Conservation (phyloP, 2,797 vertebrate species). For the Gymnothorax reevesii region DNA sequence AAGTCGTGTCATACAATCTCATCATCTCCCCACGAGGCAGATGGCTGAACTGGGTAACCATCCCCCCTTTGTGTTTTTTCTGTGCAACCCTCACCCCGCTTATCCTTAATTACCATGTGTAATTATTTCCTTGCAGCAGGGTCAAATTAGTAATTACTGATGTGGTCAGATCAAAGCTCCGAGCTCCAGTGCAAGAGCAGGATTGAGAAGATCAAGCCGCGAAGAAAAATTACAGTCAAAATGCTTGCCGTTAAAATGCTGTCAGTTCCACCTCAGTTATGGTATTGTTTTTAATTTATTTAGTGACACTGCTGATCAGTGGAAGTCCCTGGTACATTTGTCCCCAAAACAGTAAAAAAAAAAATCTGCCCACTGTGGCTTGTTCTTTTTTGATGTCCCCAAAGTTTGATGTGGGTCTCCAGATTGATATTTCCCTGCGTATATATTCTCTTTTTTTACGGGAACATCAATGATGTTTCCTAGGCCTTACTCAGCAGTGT, state of each 20-base stretch:
- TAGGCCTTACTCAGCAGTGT: background rate
- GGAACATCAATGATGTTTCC: background rate
- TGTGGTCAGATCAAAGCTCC: slow-evolving; percentile 17
- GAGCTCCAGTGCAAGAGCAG: background rate
- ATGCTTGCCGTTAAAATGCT: background rate
- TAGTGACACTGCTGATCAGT: background rate
- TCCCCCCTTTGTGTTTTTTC: background rate
- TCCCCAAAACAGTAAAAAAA: background rate
- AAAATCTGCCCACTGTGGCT: background rate
- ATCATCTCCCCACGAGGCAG: background rate
- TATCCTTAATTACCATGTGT: slow-evolving; percentile 28
- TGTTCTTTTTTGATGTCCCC: background rate
- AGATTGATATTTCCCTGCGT: background rate
- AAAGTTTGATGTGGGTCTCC: background rate
- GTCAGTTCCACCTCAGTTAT: background rate
- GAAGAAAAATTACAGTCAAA: background rate
- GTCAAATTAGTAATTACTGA: slow-evolving; percentile 27
- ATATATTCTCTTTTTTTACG: background rate
- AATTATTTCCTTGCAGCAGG: slow-evolving; percentile 5
- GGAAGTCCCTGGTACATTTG: background rate
- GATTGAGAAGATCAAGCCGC: background rate
- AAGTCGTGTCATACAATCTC: background rate
- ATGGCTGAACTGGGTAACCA: background rate
- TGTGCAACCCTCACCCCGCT: slow-evolving; percentile 12
- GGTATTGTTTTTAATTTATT: background rate